A percentile compares a stretch with the other conserved stretches of the same genome.
phyloP scores from a whole-genome alignment of 2,888 invertebrate genomes.

The Gari tellinella region DNA sequence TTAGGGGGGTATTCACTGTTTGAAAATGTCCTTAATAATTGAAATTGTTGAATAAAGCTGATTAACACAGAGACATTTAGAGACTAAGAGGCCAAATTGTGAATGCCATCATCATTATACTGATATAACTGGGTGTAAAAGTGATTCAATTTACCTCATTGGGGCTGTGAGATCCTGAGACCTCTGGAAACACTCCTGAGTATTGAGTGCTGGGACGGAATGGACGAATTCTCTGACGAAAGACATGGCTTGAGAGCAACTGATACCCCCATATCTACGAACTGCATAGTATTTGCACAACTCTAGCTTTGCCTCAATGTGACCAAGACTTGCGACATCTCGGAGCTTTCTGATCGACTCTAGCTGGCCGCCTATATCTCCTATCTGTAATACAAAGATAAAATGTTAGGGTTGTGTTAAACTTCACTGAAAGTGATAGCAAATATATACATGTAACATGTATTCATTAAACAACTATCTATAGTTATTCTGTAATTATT shows the following conservation, averaged over 20 bases:
- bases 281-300: conserved; percentile 77
- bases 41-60: no score
- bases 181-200: conserved; percentile 72
- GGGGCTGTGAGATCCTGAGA: conserved; percentile 78
- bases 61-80: no score
- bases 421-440: background rate
- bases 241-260: conserved; percentile 68
- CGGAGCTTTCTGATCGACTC: conserved; percentile 78
- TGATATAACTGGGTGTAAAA: no score
- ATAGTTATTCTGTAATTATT: no score
- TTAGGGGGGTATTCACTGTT: no score
- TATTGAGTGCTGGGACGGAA: conserved; percentile 72
- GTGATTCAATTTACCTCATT: no score
- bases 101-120: no score
- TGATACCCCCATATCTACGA: conserved; percentile 77
- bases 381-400: conserved; percentile 53
- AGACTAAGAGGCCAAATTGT: no score
- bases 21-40: no score
- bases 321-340: conserved; percentile 71
- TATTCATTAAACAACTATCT: no score
- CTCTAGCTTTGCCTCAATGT: conserved; percentile 74
- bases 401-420: background rate
- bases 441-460: no score
- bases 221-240: conserved; percentile 77
- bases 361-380: conserved; percentile 72